Evolutionary conservation across 2,888 invertebrate genomes (phyloP), one percentile per base, ranked within the genome.

Genomic region (Cryptocheilus praepositus): DNA sequence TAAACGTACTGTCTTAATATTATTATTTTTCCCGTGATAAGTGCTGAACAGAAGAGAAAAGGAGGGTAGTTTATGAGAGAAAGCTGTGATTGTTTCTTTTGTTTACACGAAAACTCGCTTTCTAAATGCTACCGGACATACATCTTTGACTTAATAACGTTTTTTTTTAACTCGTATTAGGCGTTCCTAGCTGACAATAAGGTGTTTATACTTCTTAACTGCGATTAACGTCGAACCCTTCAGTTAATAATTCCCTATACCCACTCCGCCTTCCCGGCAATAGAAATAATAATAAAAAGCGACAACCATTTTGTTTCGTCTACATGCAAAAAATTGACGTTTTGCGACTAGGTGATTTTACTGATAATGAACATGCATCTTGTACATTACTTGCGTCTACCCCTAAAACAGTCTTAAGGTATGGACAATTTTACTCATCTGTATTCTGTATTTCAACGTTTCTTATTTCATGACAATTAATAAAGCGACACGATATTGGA

Each of bases 401-500:
- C 36, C 44, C 45, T 57, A 70, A 73, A 72, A 61, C 64, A 63
- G 36, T 63, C 70, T 71, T 70, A 77, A 62, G 67, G 65, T 71
- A 65, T 71, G 70, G 66, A 64, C 62, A 52, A 36, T 56, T 71
- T 70, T 74, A 72, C 61, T 73, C 66, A 65, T 64, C 68, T 78
- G 68, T 74, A 59, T 67, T 65, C 62, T 76, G 65, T 79, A 67
- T 61, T 69, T 68, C 61, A 54, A 65, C 61, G 56, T 53, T 51
- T 46, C 59, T 65, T 64, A 68, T 73, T 64, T 76, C 67, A 71
- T 73, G 73, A 78, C 73, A 70, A 69, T 45, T 68, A 77, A 79
- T 79, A 78, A 79, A 78, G 56, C 64, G 56, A 70, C 61, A 71
- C 64, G 45, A 73, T 78, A 76, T 70, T 72, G 62, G 57, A 61